Evolutionary conservation across 2,888 invertebrate genomes (phyloP).

Genomic region (Nezara viridula): DNA sequence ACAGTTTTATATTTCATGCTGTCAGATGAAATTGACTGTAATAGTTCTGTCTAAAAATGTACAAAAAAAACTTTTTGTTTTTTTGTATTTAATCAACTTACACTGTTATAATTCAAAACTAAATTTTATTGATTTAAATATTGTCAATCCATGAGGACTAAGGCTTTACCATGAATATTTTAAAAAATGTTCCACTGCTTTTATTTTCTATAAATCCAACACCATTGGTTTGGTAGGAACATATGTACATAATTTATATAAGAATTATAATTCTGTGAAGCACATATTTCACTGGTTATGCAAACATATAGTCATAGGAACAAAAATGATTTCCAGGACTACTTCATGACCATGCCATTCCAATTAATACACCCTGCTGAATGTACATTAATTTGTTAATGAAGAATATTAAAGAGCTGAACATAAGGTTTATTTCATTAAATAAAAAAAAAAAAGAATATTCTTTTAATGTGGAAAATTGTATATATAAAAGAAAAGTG

Average conservation of each 20-base stretch:
- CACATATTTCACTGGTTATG: background rate
- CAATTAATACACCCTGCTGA: background rate
- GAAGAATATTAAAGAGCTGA: background rate
- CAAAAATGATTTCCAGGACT: background rate
- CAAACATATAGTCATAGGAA: background rate
- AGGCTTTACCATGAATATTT: background rate
- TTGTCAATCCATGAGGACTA: conserved; percentile 18
- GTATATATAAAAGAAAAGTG: background rate
- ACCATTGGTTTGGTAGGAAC: background rate
- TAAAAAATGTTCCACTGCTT: background rate
- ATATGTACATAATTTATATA: background rate
- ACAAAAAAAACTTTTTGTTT: background rate
- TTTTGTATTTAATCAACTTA: background rate
- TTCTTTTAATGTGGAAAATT: background rate
- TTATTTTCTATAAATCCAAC: background rate
- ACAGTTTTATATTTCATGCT: background rate
- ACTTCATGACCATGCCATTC: background rate
- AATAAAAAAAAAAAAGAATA: background rate
- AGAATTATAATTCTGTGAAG: too few species aligned
- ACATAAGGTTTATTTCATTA: background rate
- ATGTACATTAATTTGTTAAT: background rate
- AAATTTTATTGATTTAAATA: background rate
- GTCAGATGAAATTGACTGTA: background rate
- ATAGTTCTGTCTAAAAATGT: background rate
- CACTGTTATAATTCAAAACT: background rate